Conservation (phyloP, 2,888 invertebrate species). For the Psylliodes chrysocephalus region DNA sequence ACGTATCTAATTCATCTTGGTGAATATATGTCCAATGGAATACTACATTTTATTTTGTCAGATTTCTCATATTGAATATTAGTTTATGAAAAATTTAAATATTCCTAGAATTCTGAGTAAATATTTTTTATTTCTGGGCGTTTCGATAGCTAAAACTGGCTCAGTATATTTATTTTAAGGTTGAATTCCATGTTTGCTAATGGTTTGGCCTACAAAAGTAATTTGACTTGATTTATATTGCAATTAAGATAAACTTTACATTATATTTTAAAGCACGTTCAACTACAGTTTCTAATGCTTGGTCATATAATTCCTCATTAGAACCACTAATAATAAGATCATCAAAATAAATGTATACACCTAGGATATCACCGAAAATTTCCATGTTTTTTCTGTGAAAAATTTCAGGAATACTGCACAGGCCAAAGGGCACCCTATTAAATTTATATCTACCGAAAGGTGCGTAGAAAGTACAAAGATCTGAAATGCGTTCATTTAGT, state of each 20-base stretch:
- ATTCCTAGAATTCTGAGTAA: conserved; percentile 39
- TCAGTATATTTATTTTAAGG: conserved; percentile 33
- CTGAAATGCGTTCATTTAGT: too few relatives aligned
- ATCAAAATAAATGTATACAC: conserved; percentile 49
- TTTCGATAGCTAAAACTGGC: conserved; percentile 31
- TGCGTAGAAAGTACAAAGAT: conserved; percentile 24
- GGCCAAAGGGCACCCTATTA: conserved; percentile 48
- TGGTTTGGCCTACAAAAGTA: conserved; percentile 36
- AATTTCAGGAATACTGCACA: conserved; percentile 43
- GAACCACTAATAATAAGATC: conserved; percentile 43
- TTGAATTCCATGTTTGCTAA: conserved; percentile 30
- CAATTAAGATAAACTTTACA: conserved; percentile 45
- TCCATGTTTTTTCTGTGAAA: conserved; percentile 41
- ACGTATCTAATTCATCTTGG: conserved; percentile 10
- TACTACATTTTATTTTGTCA: conserved; percentile 33
- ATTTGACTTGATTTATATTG: conserved; percentile 37
- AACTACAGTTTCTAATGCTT: conserved; percentile 31
- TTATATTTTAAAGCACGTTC: conserved; percentile 36
- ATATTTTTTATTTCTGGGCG: conserved; percentile 34
- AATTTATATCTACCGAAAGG: conserved; percentile 44
- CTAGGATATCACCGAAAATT: conserved; percentile 46
- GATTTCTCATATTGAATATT: conserved; percentile 32
- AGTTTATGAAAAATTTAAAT: conserved; percentile 42
- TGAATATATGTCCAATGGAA: conserved; percentile 29
- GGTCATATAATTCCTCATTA: conserved; percentile 41